Conservation (phyloP, 2,797 vertebrate species). For the Bovichtus diacanthus region DNA sequence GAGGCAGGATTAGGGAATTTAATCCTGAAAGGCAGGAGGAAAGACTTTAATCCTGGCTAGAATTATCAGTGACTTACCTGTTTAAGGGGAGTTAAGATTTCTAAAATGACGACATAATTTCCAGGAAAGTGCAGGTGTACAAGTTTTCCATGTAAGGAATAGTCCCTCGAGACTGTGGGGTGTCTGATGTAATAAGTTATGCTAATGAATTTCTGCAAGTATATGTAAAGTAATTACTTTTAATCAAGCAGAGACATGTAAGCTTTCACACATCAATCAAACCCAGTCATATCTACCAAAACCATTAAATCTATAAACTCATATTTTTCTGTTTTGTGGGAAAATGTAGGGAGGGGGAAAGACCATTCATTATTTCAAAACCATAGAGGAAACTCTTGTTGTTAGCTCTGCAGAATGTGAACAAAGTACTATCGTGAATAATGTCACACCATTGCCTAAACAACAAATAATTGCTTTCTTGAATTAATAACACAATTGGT, state of each 20-base stretch:
- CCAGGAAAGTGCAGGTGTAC: not conserved
- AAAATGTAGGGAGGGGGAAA: not conserved
- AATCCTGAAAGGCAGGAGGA: conserved; percentile 53
- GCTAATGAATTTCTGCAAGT: not conserved
- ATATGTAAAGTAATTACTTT: not conserved
- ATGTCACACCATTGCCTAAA: not conserved
- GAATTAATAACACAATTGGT: not conserved
- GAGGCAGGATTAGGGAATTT: conserved; percentile 47
- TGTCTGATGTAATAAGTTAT: not conserved
- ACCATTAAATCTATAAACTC: not conserved
- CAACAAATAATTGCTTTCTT: not conserved
- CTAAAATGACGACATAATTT: conserved; percentile 26
- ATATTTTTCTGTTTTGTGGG: not conserved
- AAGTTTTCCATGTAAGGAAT: not conserved
- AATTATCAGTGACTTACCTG: conserved; percentile 43
- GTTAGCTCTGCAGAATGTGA: not conserved
- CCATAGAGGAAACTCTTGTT: not conserved
- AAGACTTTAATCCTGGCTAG: conserved; percentile 37
- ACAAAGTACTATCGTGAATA: not conserved
- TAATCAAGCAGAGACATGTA: not conserved
- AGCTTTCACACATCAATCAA: conserved; percentile 2
- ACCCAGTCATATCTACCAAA: not conserved
- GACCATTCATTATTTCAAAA: not conserved
- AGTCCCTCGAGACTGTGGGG: not conserved
- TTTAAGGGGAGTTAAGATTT: conserved; percentile 34